Evolutionary conservation across 2,113 vertebrate species (phyloP), one percentile per base, ranked within the genome.

Genomic region (Lathamus discolor): DNA sequence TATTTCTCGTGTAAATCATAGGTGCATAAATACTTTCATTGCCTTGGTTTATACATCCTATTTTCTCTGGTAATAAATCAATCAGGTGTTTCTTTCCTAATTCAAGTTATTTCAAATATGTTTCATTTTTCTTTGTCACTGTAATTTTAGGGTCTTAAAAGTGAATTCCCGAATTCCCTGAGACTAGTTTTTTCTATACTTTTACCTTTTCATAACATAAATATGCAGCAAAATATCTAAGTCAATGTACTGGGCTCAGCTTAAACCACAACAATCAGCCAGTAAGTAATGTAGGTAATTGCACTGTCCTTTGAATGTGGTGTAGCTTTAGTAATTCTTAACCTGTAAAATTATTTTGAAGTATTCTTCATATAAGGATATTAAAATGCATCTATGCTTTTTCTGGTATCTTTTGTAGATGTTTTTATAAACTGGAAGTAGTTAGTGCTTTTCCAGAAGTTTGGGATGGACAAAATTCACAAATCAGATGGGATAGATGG

Each of bases 271-370:
- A 15, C 22, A 59, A n/a, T 59, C 49, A 74, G 41, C 4, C 46
- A 67, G 16, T 44, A 83, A 94, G 37, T 63, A 62, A 33, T 46
- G 13, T n/a, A 77, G 41, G 62, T 77, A 88, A 59, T 41, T 67
- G 17, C 23, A 75, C 31, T 92, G n/a, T 63, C 64, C 51, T 83
- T 91, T 95, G 59, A 83, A 66, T 88, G 6, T 63, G 33, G 11
- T 74, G 20, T 44, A 87, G 15, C 18, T 88, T 91, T 87, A 90
- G 88, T 87, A 94, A 73, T 94, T 90, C 82, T 83, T 89, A 77
- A 92, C 9, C 3, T 63, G 33, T 74, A 57, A 80, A 77, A 80
- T 31, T 0, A 86, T 90, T 95, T 90, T 83, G n/a, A 92, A 83
- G 13, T 43, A 43, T 55, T 92, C 9, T 83, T 89, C 44, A 77